Percentiles rank a stretch among this genome's conserved stretches.
These are phyloP conservation scores for Horisme vitalbata DNA, from an alignment of 2,888 invertebrate genomes.

Conservation along the genomic window DNA sequence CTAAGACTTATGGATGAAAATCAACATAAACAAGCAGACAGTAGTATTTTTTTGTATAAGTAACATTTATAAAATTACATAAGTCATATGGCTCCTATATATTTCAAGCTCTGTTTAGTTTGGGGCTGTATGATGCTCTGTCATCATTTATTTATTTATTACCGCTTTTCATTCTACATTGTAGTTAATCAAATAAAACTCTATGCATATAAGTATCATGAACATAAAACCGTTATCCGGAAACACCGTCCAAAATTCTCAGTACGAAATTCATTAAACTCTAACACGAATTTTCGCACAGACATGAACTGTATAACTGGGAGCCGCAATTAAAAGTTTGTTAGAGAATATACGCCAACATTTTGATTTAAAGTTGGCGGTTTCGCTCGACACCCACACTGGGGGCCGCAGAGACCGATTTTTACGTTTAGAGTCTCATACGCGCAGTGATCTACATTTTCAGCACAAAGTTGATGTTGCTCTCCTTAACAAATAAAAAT, in stretches of 20 bases:
- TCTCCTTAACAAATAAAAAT: too few species aligned
- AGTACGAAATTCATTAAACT: conserved; percentile 71
- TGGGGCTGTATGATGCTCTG: too few species aligned
- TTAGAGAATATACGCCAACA: conserved; percentile 66
- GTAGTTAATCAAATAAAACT: neutral
- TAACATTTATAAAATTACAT: too few species aligned
- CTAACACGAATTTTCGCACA: conserved; percentile 67
- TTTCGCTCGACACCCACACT: conserved; percentile 47
- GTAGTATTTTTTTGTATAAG: too few species aligned
- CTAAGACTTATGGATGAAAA: too few species aligned
- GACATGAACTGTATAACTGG: conserved; percentile 65
- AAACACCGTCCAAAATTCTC: conserved; percentile 52
- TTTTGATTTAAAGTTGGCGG: conserved; percentile 76
- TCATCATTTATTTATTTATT: too few species aligned
- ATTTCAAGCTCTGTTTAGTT: too few species aligned
- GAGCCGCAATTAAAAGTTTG: conserved; percentile 78
- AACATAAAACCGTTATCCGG: conserved; percentile 41
- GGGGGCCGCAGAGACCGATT: conserved; percentile 31
- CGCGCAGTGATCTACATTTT: too few species aligned
- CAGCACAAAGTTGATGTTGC: too few species aligned
- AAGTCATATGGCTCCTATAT: too few species aligned
- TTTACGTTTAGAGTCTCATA: conserved; percentile 37
- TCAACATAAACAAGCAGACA: too few species aligned
- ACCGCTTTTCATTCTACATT: too few species aligned
- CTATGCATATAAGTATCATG: conserved; percentile 9